Conservation (phyloP, 2,113 vertebrate genomes). For the Cricetomys ansorgei region DNA sequence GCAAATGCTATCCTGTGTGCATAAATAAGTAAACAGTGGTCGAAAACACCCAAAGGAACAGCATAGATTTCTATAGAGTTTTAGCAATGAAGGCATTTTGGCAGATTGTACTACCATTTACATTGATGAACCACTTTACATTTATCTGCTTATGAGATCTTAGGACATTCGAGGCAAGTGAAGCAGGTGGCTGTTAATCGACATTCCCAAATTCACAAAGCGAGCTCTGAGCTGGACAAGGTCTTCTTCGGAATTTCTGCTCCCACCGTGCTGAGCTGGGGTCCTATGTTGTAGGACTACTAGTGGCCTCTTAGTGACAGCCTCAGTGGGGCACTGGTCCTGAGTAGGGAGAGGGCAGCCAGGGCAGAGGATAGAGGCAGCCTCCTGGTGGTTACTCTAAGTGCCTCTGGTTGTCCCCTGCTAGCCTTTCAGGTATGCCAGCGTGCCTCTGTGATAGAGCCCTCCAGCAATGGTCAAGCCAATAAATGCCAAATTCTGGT, state of each 20-base stretch:
- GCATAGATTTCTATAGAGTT: slow-evolving; percentile 65
- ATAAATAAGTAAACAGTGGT: slow-evolving; percentile 78
- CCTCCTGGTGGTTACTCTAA: not conserved
- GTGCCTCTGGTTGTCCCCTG: not conserved
- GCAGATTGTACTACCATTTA: slow-evolving; percentile 53
- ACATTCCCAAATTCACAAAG: slow-evolving; percentile 43
- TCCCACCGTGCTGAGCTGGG: not conserved
- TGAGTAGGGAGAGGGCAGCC: not conserved
- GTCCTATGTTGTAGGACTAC: not conserved
- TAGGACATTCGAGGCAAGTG: slow-evolving; percentile 50
- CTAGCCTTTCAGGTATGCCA: not conserved
- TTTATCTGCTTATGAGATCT: slow-evolving; percentile 74
- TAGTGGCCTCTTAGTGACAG: not conserved
- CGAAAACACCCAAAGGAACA: slow-evolving; percentile 55
- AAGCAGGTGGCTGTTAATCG: slow-evolving; percentile 43
- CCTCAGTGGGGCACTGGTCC: not conserved
- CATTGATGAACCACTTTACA: slow-evolving; percentile 55
- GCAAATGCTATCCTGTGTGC: slow-evolving; percentile 71
- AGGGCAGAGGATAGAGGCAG: not conserved
- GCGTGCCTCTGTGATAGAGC: not conserved
- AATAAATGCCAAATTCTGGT: not conserved
- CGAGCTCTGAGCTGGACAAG: not conserved
- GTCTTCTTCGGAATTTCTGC: not conserved
- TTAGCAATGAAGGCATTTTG: slow-evolving; percentile 65
- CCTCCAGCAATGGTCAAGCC: not conserved